Percentiles rank a stretch among this genome's conserved stretches.
These are phyloP conservation scores for Leucoraja erinaceus DNA, from an alignment of 2,113 vertebrate species.

Conservation along the genomic window DNA sequence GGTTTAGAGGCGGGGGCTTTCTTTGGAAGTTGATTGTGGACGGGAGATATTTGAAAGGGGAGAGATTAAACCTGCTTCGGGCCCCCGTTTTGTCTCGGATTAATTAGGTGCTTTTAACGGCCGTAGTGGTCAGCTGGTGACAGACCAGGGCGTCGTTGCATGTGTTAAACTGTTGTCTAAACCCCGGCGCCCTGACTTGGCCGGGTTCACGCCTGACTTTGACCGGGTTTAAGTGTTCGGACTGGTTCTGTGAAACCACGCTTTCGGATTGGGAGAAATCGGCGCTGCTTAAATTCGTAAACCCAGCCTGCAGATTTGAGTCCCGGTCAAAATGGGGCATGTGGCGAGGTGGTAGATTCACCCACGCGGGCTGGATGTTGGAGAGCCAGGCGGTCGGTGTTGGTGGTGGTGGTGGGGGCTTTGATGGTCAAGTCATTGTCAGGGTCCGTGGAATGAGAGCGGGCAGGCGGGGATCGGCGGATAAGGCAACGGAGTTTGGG, in stretches of 20 bases:
- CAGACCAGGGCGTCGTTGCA: too few species aligned
- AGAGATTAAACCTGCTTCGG: neutral
- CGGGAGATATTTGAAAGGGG: neutral
- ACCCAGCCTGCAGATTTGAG: neutral
- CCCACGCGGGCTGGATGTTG: neutral
- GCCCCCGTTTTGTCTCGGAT: neutral
- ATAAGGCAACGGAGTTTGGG: too few species aligned
- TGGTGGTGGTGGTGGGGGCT: neutral
- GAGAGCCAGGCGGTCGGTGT: neutral
- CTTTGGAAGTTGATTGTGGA: neutral
- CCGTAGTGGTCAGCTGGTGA: too few species aligned
- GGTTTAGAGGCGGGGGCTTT: neutral
- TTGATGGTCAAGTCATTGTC: neutral
- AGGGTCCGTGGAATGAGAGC: neutral
- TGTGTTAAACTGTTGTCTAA: neutral
- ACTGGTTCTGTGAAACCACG: too few species aligned
- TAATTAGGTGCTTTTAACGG: neutral
- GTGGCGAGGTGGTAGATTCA: neutral
- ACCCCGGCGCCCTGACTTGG: neutral
- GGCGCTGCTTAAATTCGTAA: neutral
- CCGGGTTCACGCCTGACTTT: neutral
- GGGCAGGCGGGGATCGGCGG: too few species aligned
- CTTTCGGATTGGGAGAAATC: too few species aligned
- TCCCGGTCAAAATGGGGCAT: neutral
- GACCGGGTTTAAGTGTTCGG: neutral